Percentiles rank a stretch among this genome's conserved stretches.
phyloP scores from a whole-genome alignment of 2,888 invertebrate genomes.

The Lepidochrysops patricia region DNA sequence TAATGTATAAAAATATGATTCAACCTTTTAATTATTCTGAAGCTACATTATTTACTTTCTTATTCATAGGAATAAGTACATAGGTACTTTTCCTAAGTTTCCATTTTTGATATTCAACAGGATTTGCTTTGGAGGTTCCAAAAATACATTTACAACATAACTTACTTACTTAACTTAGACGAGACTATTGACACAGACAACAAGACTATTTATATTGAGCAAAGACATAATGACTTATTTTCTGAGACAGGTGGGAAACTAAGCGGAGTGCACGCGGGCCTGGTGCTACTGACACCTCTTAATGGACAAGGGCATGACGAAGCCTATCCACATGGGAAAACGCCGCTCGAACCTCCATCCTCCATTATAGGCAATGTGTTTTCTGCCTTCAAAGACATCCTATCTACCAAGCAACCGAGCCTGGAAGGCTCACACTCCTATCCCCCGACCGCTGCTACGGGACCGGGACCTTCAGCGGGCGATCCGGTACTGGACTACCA shows the following conservation, averaged over 20 bases:
- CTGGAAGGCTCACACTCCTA: not conserved
- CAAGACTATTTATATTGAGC: conserved; percentile 22
- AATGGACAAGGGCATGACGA: conserved; percentile 42
- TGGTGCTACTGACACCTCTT: conserved; percentile 61
- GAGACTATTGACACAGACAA: conserved; percentile 16
- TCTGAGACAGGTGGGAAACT: conserved; percentile 67
- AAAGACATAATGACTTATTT: conserved; percentile 39
- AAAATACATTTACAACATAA: not conserved
- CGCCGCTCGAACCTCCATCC: conserved; percentile 53
- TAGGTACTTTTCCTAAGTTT: too few relatives aligned
- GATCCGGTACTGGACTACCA: conserved; percentile 31
- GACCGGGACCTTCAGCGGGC: conserved; percentile 29
- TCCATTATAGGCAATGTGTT: conserved; percentile 56
- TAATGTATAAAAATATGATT: too few relatives aligned
- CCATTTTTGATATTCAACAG: too few relatives aligned
- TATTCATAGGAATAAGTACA: too few relatives aligned
- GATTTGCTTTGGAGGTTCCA: not conserved
- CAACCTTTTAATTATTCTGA: too few relatives aligned
- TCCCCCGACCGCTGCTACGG: conserved; percentile 24
- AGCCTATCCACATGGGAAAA: conserved; percentile 44
- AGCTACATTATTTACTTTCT: too few relatives aligned
- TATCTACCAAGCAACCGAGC: conserved; percentile 26
- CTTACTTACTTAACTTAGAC: not conserved
- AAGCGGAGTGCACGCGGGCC: conserved; percentile 62
- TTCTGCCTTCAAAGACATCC: conserved; percentile 56